Evolutionary conservation across 2,113 vertebrate genomes (phyloP), one percentile per base, ranked within the genome.

Genomic region (Podarcis muralis): DNA sequence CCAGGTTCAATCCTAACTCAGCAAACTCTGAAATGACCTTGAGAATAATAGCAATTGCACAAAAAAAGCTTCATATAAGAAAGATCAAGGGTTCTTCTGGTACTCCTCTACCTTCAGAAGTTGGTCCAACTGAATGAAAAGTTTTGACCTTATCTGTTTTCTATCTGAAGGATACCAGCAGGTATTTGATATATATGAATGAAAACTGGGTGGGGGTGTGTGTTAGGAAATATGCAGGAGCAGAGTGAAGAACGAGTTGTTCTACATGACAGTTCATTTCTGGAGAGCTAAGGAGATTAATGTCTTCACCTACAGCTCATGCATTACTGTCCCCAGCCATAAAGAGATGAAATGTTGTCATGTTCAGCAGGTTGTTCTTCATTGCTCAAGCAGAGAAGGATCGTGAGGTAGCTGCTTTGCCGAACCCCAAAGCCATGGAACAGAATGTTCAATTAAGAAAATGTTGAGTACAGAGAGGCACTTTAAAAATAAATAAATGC

Each of bases 221-320:
- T 8, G 92, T 81, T 91, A 72, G 23, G 30, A 59, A 86, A 12
- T 27, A 71, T 30, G 68, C 57, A 92, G 87, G 66, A 92, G 65
- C 43, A 84, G 90, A 57, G 87, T 84, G 92, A 43, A 72, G 88
- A 93, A 93, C 86, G 91, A 92, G 93, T 84, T 93, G 87, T 83
- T 87, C 74, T 85, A 94, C 92, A 91, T 91, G 91, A 93, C 94
- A 95, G 87, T 87, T 94, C 81, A 92, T 95, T 95, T 94, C 89
- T 94, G 93, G 92, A 93, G 87, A 94, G 85, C 85, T 78, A 72
- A 90, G 87, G 81, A 96, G 93, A 96, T 95, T 88, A 94, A 95
- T 94, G 94, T 77, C 90, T 91, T 92, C 1, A 20, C 88, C 93
- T 91, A 87, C 91, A 83, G 89, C 93, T 93, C 40, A 0, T 94